Evolutionary conservation across 2,797 vertebrate species (phyloP).

Genomic region (Triplophysa yarkandensis): DNA sequence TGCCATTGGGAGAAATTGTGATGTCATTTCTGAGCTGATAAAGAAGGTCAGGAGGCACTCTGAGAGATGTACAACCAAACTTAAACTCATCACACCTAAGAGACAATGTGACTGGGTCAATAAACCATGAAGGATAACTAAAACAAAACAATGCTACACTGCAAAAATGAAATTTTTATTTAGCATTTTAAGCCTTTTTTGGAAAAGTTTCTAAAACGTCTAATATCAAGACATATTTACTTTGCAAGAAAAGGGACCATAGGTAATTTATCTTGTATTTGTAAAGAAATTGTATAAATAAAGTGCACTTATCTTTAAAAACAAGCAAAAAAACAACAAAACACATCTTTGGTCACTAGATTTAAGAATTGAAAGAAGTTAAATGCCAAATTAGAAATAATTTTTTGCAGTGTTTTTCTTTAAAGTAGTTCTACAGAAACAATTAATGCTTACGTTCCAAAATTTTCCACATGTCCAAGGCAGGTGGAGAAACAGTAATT

Average conservation of each 20-base stretch:
- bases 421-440: background rate
- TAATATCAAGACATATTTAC: too few species aligned
- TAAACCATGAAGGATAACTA: background rate
- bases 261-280: too few species aligned
- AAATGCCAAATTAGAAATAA: too few species aligned
- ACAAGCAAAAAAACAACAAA: too few species aligned
- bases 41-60: conserved; percentile 89
- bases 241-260: too few species aligned
- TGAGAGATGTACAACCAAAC: conserved; percentile 92
- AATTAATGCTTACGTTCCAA: conserved; percentile 87
- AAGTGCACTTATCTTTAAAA: too few species aligned
- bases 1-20: conserved; percentile 91
- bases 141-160: background rate
- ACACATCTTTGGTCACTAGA: too few species aligned
- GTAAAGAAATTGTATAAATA: too few species aligned
- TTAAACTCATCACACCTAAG: conserved; percentile 89
- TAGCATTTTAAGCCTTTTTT: too few species aligned
- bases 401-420: background rate
- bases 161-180: too few species aligned
- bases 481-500: conserved; percentile 99
- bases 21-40: conserved; percentile 90
- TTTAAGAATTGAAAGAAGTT: too few species aligned
- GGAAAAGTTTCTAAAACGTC: too few species aligned
- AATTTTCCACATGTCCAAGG: conserved; percentile 89
- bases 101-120: conserved; percentile 44